Conservation (phyloP, 1,140 invertebrate species). For the Aphelinus certus region DNA sequence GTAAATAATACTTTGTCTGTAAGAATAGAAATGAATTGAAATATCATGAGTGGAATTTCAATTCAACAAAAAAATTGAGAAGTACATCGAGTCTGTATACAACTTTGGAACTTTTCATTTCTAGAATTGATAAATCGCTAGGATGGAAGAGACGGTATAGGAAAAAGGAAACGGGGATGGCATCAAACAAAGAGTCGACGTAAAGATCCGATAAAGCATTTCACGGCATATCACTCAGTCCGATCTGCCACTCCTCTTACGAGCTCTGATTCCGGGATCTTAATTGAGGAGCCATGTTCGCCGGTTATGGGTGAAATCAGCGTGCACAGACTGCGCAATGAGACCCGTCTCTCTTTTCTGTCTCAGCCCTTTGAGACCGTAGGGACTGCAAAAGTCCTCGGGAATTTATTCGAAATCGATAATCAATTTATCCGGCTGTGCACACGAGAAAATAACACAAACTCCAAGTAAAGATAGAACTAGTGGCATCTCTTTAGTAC, state of each 20-base stretch:
- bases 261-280: background rate
- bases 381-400: conserved; percentile 9
- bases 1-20: no score
- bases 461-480: no score
- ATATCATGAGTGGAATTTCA: no score
- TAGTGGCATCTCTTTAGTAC: no score
- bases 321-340: background rate
- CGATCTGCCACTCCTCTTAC: conserved; percentile 1
- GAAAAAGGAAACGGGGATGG: no score
- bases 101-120: no score
- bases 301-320: conserved; percentile 16
- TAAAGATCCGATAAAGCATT: background rate
- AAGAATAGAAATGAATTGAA: no score
- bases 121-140: no score
- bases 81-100: no score
- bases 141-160: no score
- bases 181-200: conserved; percentile 2
- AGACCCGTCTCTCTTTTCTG: background rate
- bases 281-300: conserved; percentile 23
- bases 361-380: conserved; percentile 14
- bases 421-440: conserved; percentile 25
- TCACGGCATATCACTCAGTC: background rate
- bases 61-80: no score
- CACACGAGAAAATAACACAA: background rate
- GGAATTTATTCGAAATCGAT: conserved; percentile 39